A percentile compares a stretch with the other conserved stretches of the same genome.
phyloP scores from a whole-genome alignment of 2,797 vertebrate genomes.

The Melanotaenia trifasciata region DNA sequence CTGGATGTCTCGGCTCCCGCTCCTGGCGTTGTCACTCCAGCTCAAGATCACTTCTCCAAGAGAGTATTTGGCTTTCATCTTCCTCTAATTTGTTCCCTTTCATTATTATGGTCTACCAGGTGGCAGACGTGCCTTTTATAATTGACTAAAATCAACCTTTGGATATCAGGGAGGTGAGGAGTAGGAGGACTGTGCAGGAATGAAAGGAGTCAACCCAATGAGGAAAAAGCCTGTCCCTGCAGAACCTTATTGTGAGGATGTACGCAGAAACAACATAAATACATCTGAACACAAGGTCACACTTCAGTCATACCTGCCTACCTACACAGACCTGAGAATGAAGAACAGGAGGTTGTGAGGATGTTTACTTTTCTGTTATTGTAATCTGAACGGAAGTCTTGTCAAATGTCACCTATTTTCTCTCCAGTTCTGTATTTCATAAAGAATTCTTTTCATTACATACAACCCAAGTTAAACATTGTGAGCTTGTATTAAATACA shows the following conservation, averaged over 20 bases:
- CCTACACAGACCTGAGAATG: slow-evolving; percentile 26
- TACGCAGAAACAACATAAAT: slow-evolving; percentile 42
- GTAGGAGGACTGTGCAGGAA: slow-evolving; percentile 35
- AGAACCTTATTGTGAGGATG: slow-evolving; percentile 38
- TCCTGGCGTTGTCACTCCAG: slow-evolving; percentile 53
- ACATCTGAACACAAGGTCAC: slow-evolving; percentile 41
- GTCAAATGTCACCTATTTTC: slow-evolving; percentile 15
- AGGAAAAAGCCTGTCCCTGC: slow-evolving; percentile 55
- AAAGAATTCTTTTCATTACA: slow-evolving; percentile 20
- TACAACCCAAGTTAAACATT: slow-evolving; percentile 3
- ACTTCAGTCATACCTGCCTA: slow-evolving; percentile 16
- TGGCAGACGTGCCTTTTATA: slow-evolving; percentile 32
- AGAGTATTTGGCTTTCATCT: slow-evolving; percentile 64
- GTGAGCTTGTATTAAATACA: slow-evolving; percentile 17
- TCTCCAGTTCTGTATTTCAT: slow-evolving; percentile 13
- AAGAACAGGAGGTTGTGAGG: slow-evolving; percentile 16
- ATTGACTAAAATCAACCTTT: slow-evolving; percentile 48
- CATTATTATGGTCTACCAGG: slow-evolving; percentile 46
- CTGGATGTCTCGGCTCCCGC: slow-evolving; percentile 48
- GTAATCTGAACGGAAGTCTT: slow-evolving; percentile 10
- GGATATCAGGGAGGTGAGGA: slow-evolving; percentile 35
- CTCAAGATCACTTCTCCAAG: slow-evolving; percentile 63
- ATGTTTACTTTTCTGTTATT: slow-evolving; percentile 7
- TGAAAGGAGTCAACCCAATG: slow-evolving; percentile 35
- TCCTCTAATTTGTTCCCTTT: slow-evolving; percentile 52